Evolutionary conservation across 1,140 invertebrate species (phyloP).

Genomic region (Magallana angulata): DNA sequence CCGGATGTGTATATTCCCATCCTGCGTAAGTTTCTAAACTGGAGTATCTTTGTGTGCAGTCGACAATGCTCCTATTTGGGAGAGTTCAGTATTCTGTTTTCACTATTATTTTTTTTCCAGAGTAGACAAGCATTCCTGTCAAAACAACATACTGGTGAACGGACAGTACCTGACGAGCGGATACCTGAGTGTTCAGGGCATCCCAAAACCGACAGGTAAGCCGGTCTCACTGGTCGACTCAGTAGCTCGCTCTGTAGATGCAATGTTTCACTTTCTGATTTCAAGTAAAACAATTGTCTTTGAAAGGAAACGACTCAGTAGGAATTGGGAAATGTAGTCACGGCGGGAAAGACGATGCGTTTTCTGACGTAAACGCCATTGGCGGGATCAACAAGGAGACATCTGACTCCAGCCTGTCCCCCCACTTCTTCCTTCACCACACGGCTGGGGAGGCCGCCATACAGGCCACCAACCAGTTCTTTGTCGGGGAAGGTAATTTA

Average conservation of each 20-base stretch:
- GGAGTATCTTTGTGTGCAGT: background rate
- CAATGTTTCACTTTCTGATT: background rate
- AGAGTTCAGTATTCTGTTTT: background rate
- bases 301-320: background rate
- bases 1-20: background rate
- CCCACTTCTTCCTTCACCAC: conserved; percentile 57
- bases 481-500: conserved; percentile 48
- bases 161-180: conserved; percentile 31
- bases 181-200: conserved; percentile 18
- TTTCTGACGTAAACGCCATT: conserved; percentile 19
- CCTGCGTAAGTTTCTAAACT: background rate
- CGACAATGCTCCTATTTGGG: background rate
- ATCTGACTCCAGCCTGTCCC: conserved; percentile 38
- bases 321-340: conserved; percentile 60
- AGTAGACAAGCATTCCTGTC: conserved; percentile 1
- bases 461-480: conserved; percentile 45
- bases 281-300: background rate
- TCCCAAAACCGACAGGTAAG: conserved; percentile 35
- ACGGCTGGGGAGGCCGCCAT: conserved; percentile 49
- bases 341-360: conserved; percentile 49
- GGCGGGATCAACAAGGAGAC: conserved; percentile 64
- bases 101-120: background rate
- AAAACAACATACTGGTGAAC: conserved; percentile 37
- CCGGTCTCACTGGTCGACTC: no score
- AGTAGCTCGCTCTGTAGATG: background rate